Percentiles rank a stretch among this genome's conserved stretches.
phyloP scores from a whole-genome alignment of 2,888 invertebrate species.

The Hypsopygia costalis region DNA sequence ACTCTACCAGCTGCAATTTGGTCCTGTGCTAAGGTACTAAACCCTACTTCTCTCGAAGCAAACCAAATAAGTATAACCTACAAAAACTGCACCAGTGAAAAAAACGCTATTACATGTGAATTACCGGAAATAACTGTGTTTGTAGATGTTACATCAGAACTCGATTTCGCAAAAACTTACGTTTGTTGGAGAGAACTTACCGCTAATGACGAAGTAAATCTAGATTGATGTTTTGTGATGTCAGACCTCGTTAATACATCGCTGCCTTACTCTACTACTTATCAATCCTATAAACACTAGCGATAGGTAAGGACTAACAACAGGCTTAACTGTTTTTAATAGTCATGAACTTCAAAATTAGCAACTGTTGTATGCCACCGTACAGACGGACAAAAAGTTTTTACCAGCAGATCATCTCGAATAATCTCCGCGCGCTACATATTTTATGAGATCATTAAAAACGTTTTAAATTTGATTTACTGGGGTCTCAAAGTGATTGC shows the following conservation, averaged over 20 bases:
- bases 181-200: too few relatives aligned
- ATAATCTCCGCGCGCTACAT: constrained; percentile 29
- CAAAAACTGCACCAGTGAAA: too few relatives aligned
- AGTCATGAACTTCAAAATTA: background rate
- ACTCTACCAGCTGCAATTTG: too few relatives aligned
- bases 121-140: too few relatives aligned
- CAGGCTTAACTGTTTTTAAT: background rate
- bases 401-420: constrained; percentile 25
- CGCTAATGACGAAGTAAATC: too few relatives aligned
- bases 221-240: background rate
- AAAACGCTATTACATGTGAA: too few relatives aligned
- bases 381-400: constrained; percentile 4
- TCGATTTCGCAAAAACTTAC: too few relatives aligned
- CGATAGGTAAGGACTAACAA: background rate
- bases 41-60: too few relatives aligned
- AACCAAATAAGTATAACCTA: too few relatives aligned
- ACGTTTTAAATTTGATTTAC: constrained; percentile 73
- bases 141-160: too few relatives aligned
- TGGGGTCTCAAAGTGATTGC: constrained; percentile 48
- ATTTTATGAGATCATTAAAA: constrained; percentile 69
- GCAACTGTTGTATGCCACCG: constrained; percentile 4
- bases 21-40: too few relatives aligned
- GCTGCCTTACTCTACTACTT: too few relatives aligned
- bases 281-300: background rate
- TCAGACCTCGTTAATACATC: background rate